Base-by-base conservation (phyloP, 2,113 vertebrate species). In the Vulpes vulpes region DNA sequence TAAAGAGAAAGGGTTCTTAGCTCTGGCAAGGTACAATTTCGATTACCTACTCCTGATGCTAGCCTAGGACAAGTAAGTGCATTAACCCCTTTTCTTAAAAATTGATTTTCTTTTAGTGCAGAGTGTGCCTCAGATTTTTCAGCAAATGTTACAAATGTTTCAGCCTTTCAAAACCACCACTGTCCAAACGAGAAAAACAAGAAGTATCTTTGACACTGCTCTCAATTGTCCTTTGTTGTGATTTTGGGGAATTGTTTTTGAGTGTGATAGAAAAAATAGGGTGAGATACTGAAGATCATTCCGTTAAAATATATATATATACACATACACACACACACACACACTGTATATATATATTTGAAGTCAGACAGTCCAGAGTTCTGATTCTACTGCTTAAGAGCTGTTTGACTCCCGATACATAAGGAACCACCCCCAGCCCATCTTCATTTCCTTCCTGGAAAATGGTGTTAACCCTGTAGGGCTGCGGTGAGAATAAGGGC, bases 271-370 rank as follows among this genome's bases (percentile, higher is more conserved):
- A 81, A 22, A 51, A 91, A 67, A 78, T 67, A 57, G 35, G 81
- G 35, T 49, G 62, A 92, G 62, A 35, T 64, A 73, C 6, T 14
- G 27, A 23, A 79, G 11, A 35, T 55, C 49, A 25, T 69, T 60
- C 23, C 7, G 8, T 71, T 91, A 51, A 67, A 67, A 67, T 16
- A 60, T n/a, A 59, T 82, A 88, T 12, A 73, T 30, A n/a, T n/a
- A 53, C 2, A 35, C 2, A 35, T 2, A 35, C 2, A 35, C 2
- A 35, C 35, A 35, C 35, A 35, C 35, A 35, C 35, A 35, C 35
- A 35, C 35, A 35, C 35, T 2, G 0, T 7, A 8, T 35, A 62
- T 2, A 35, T 2, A 0, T 14, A 27, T 0, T 16, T 14, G 19
- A 27, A 71, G 73, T 25, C 27, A 51, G 60, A 49, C 11, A 17